Evolutionary conservation across 30 jellyfish, hydroid and myxozoan genomes (phyloP), one percentile per base, ranked within the genome.

Genomic region (Chrysaora quinquecirrha): DNA sequence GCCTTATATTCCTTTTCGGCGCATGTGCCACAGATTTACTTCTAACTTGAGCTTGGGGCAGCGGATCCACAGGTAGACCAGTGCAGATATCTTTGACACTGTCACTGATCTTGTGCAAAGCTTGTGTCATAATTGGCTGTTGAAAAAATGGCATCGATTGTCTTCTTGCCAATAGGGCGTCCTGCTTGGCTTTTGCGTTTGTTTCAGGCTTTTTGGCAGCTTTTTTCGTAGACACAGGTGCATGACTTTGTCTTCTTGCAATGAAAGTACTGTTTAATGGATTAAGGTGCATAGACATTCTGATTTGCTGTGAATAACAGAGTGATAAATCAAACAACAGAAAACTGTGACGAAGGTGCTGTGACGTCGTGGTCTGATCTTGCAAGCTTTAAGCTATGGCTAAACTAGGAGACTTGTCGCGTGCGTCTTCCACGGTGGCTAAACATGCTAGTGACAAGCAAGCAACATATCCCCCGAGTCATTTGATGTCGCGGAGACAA

Each of bases 1-100:
- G 30, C 14, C 84, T 66, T 25, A 84, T 86, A 22, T 35, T 70
- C 38, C 92, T 84, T 1, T 58, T 70, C 34, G 99, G 99, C 1
- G 99, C 99, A 76, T 94, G 99, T 19, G 91, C 87, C 20, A 94
- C 96, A 19, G 87, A 72, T 50, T 87, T 87, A 80, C 94, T 96
- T 58, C 98, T 61, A 1, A 52, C 54, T 29, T 49, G 88, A 3
- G 88, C 84, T 21, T 82, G 80, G 4, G 99, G 99, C 34, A 94
- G 71, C 10, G 99, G 99, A 10, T 94, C 90, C 21, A 87, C 61
- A 33, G 99, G 99, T 9, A 94, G 63, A 6, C 99, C 99, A 32
- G 94, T 62, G 64, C 99, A 94, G 10, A 94, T 56, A 33, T 94
- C 99, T 52, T 85, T 71, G 16, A 94, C 92, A n/a, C 75, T 69